Evolutionary conservation across 2,888 invertebrate species (phyloP), one percentile per base, ranked within the genome.

Genomic region (Drosophila putrida): DNA sequence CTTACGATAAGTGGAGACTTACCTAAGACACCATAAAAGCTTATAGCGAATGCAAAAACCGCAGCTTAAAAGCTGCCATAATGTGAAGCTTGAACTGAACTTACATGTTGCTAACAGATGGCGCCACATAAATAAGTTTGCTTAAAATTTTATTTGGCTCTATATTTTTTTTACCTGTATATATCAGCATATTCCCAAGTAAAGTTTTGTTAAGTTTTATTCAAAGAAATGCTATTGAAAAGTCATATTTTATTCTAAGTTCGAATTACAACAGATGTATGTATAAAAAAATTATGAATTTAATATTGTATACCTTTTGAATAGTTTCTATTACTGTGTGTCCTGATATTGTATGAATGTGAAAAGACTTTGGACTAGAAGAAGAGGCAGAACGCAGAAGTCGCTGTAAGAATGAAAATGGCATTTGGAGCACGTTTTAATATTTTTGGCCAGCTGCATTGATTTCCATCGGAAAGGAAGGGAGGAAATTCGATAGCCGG

Each of bases 401-500:
- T 5, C 6, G 33, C 10, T 10, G 53, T 6, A 4, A 6, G 9
- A 27, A 9, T 9, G 31, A 33, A 11, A 31, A 13, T 20, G 41
- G n/a, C 11, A 41, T 28, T 20, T 13, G 59, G 28, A 50, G 33
- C 51, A 33, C 20, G 38, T 44, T 27, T 27, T 13, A 35, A 25
- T 39, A 39, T 15, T 57, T 57, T 54, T 43, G 61, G 46, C 38
- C 46, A 55, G 49, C 78, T 77, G 73, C 73, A 75, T 57, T 66
- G 73, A 75, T 75, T 75, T 59, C 58, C 49, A 55, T 59, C 51
- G 55, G 28, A 61, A 51, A 27, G 71, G 62, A 72, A 72, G 28
- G 53, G 47, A 27, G 71, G 62, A 72, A 72, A 71, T 66, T 77
- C 66, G 74, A 75, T 75, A 75, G 67, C 73, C 61, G 55, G 78